Percentiles rank a stretch among this genome's conserved stretches.
These are phyloP conservation scores for Perca flavescens DNA, from an alignment of 2,113 vertebrate genomes.

Conservation along the genomic window DNA sequence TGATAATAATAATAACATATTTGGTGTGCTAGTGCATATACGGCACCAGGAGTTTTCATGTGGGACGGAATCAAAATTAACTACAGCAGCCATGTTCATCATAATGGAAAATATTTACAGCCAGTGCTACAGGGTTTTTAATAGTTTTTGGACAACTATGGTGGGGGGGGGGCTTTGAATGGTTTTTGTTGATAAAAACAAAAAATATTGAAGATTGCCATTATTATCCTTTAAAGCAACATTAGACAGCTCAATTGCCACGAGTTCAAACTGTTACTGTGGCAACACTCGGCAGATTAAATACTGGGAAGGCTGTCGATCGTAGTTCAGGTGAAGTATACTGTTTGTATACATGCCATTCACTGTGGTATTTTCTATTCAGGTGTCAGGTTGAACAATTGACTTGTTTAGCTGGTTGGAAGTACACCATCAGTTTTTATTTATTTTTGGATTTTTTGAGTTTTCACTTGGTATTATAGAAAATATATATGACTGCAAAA, in stretches of 20 bases:
- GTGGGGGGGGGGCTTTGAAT: background rate
- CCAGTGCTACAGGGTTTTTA: too few relatives aligned
- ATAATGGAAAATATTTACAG: too few relatives aligned
- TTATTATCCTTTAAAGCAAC: background rate
- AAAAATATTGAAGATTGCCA: background rate
- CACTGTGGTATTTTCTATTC: background rate
- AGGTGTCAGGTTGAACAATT: constrained; percentile 3
- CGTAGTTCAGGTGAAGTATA: background rate
- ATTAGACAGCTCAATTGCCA: background rate
- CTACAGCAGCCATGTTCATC: background rate
- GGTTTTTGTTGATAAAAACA: background rate
- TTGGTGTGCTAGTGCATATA: too few relatives aligned
- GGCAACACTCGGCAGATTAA: background rate
- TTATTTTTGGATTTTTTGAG: background rate
- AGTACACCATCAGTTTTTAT: background rate
- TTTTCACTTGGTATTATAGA: background rate
- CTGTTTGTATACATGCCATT: background rate
- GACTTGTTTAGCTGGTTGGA: background rate
- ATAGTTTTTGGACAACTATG: too few relatives aligned
- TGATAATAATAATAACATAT: too few relatives aligned
- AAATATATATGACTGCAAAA: background rate
- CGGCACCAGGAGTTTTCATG: too few relatives aligned
- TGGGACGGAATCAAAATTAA: background rate
- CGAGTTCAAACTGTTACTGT: background rate
- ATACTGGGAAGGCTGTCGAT: background rate